phyloP scores from a whole-genome alignment of 2,113 vertebrate species.

The Rattus rattus region DNA sequence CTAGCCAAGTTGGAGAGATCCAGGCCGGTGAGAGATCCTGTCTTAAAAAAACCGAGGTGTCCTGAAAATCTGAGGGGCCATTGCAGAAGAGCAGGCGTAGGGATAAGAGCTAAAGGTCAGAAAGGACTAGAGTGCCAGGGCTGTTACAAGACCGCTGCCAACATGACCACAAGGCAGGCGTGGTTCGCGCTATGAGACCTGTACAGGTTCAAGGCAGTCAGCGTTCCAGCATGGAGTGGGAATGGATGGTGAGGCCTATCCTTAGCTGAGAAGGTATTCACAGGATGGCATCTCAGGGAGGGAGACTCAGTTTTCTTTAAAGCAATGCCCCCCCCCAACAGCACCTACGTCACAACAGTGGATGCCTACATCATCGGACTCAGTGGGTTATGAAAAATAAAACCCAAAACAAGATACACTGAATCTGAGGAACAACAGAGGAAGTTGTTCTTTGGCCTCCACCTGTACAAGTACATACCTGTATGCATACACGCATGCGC shows the following conservation, averaged over 20 bases:
- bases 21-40: background rate
- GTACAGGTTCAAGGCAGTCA: background rate
- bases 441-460: background rate
- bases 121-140: background rate
- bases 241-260: background rate
- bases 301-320: background rate
- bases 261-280: background rate
- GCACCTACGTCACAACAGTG: background rate
- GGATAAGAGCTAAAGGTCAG: too few species aligned
- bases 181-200: background rate
- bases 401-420: too few species aligned
- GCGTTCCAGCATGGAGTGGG: background rate
- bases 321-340: too few species aligned
- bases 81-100: background rate
- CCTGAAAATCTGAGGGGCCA: background rate
- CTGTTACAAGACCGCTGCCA: background rate
- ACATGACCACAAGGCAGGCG: rapidly evolving
- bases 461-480: background rate
- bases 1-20: background rate
- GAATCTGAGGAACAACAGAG: background rate
- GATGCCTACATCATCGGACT: background rate
- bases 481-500: background rate
- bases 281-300: background rate
- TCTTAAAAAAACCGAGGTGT: background rate
- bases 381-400: background rate